Conservation (phyloP, 1,140 invertebrate genomes). For the Aphidius ervi region DNA sequence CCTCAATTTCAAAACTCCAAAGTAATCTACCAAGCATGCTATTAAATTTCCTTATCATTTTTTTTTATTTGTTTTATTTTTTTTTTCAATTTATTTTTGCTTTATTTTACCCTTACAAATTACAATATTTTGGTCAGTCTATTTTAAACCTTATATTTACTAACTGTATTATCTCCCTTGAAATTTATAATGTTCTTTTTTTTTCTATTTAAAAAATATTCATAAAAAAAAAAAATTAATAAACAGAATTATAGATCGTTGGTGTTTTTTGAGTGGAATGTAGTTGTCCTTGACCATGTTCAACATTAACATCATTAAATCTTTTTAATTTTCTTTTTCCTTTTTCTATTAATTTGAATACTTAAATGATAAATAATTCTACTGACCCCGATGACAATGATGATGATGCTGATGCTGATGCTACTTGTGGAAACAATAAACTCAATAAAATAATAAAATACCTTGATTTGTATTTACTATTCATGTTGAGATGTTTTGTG, state of each 20-base stretch:
- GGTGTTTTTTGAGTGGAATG: background rate
- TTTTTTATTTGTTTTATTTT: no score
- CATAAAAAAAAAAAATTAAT: no score
- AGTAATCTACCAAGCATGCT: background rate
- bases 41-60: background rate
- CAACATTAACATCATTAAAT: background rate
- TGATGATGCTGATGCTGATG: no score
- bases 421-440: no score
- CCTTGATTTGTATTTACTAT: no score
- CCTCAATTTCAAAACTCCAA: background rate
- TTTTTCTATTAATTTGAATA: background rate
- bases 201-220: no score
- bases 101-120: background rate
- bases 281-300: slow-evolving; percentile 13
- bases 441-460: no score
- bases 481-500: no score
- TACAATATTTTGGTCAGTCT: no score
- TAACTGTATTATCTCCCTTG: background rate
- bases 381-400: slow-evolving; percentile 7
- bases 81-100: background rate
- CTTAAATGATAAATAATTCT: slow-evolving; percentile 1
- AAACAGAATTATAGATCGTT: no score
- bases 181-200: background rate
- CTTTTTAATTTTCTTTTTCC: no score
- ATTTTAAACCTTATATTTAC: no score